These are phyloP conservation scores for Carassius gibelio DNA, from an alignment of 2,113 vertebrate genomes.

Conservation along the genomic window DNA sequence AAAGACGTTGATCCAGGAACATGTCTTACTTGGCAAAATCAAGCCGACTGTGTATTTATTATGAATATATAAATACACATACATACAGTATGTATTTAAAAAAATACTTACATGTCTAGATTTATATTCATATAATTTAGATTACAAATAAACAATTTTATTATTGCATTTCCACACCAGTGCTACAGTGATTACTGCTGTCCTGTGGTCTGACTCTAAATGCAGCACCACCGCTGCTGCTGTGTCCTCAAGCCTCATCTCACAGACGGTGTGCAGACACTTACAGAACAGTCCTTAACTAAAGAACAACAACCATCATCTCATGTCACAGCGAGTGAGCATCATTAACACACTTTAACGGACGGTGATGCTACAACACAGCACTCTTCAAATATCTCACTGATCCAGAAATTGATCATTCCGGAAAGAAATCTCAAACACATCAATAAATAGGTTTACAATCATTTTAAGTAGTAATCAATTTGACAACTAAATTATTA, in stretches of 20 bases:
- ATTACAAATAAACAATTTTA: too few relatives aligned
- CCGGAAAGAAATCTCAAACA: neutral
- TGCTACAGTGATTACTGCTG: conserved; percentile 78
- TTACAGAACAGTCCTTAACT: neutral
- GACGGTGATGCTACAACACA: neutral
- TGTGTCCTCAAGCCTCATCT: conserved; percentile 57
- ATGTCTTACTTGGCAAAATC: too few relatives aligned
- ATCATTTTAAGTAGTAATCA: neutral
- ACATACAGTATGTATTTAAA: too few relatives aligned
- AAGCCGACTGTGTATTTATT: too few relatives aligned
- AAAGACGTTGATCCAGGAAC: too few relatives aligned
- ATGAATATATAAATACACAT: too few relatives aligned
- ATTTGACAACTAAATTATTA: neutral
- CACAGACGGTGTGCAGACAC: neutral
- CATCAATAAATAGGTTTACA: neutral
- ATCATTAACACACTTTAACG: neutral
- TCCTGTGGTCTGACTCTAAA: conserved; percentile 79
- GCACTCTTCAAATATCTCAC: neutral
- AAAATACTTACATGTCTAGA: too few relatives aligned
- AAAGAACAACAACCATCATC: too few relatives aligned
- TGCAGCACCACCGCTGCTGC: conserved; percentile 75
- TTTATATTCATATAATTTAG: too few relatives aligned
- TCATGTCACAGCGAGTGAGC: neutral
- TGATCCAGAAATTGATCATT: neutral
- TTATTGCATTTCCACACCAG: conserved; percentile 70